Evolutionary conservation across 2,797 vertebrate genomes (phyloP).

Genomic region (Pseudotriccus pelzelni): DNA sequence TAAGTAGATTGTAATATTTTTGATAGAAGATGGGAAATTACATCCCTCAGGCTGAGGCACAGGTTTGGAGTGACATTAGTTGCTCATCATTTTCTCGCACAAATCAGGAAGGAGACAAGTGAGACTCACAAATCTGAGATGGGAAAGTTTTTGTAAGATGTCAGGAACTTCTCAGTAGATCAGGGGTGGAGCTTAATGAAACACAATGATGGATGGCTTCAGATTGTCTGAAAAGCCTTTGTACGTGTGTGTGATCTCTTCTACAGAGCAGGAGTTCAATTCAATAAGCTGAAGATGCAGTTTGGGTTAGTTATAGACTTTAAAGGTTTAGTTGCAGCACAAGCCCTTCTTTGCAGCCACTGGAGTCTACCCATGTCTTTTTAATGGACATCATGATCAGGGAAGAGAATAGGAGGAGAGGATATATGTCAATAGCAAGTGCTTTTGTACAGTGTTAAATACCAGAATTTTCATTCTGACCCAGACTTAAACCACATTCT

Average conservation of each 20-base stretch:
- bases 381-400: neutral
- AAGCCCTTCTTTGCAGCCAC: neutral
- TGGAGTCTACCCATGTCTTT: neutral
- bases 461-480: neutral
- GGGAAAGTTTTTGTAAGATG: neutral
- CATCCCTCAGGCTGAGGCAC: neutral
- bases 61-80: neutral
- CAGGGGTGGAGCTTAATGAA: neutral
- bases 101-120: neutral
- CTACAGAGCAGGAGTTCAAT: neutral
- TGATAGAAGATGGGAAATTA: neutral
- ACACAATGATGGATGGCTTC: neutral
- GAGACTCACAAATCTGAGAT: neutral
- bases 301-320: neutral
- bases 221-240: neutral
- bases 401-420: neutral
- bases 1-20: neutral
- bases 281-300: neutral
- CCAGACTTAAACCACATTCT: neutral
- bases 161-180: neutral
- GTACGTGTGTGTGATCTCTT: neutral
- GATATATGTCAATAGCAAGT: neutral
- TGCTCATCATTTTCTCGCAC: neutral
- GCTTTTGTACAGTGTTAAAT: neutral
- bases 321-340: neutral